These are phyloP conservation scores for Poeciliopsis presidionis DNA, from an alignment of 2,797 vertebrate genomes.

Conservation along the genomic window DNA sequence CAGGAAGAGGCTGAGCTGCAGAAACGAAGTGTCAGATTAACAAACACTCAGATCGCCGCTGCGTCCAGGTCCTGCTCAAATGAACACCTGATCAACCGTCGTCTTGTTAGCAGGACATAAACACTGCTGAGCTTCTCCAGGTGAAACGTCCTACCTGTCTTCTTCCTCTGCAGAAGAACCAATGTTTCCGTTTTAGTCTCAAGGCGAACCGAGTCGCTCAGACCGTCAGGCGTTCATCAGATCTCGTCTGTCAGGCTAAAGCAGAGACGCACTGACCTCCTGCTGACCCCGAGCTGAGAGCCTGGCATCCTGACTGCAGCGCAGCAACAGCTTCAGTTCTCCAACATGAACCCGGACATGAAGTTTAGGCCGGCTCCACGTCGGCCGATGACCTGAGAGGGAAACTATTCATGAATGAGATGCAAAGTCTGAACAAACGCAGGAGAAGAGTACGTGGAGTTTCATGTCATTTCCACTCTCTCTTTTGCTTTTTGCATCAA, in stretches of 20 bases:
- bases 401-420: slow-evolving; percentile 77
- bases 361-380: background rate
- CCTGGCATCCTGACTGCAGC: slow-evolving; percentile 4
- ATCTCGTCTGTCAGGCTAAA: background rate
- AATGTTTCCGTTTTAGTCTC: too few relatives aligned
- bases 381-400: slow-evolving; percentile 64
- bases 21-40: slow-evolving; percentile 15
- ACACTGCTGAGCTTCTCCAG: background rate
- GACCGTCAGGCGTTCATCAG: background rate
- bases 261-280: slow-evolving; percentile 28
- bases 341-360: background rate
- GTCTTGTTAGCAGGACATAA: slow-evolving; percentile 19
- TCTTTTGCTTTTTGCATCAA: slow-evolving; percentile 53
- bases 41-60: background rate
- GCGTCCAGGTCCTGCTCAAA: slow-evolving; percentile 34
- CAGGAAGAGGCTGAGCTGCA: slow-evolving; percentile 4
- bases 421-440: slow-evolving; percentile 24
- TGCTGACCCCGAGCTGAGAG: slow-evolving; percentile 22
- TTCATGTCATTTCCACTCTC: background rate
- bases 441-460: background rate
- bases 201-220: background rate
- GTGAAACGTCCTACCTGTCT: background rate
- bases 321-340: background rate
- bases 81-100: slow-evolving; percentile 65
- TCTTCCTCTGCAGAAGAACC: too few relatives aligned